Conservation (phyloP, 53 echinoderm and acorn worm genomes). For the Zoroaster sp. region DNA sequence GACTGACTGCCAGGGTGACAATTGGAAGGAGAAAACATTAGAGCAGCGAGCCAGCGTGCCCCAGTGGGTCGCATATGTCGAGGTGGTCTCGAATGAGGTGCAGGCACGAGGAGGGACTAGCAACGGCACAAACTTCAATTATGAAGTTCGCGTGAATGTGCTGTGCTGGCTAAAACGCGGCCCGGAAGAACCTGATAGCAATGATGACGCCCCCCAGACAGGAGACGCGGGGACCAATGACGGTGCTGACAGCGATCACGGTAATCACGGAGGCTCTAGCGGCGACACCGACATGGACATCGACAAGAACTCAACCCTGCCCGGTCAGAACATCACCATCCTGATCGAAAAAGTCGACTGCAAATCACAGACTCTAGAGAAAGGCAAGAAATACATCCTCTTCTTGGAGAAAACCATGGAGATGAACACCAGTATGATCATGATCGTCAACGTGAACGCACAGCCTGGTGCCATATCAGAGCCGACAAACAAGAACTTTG, state of each 20-base stretch:
- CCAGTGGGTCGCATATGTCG: not conserved
- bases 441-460: not conserved
- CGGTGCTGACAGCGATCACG: not conserved
- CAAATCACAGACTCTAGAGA: not conserved
- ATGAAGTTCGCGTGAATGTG: not conserved
- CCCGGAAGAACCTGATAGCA: not conserved
- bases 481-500: not conserved
- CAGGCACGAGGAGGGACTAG: not conserved
- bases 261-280: not conserved
- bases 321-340: constrained; percentile 17
- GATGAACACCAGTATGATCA: not conserved
- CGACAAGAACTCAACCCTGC: no score
- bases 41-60: not conserved
- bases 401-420: not conserved
- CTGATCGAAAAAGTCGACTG: not conserved
- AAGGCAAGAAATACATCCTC: not conserved
- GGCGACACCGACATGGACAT: not conserved
- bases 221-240: not conserved
- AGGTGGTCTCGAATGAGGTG: not conserved
- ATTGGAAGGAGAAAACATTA: not conserved
- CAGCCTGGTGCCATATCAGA: not conserved
- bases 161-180: constrained; percentile 15
- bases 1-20: not conserved
- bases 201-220: not conserved
- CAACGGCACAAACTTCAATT: not conserved